Percentiles rank a stretch among this genome's conserved stretches.
These are phyloP conservation scores for Xylophagus ater DNA, from an alignment of 2,888 invertebrate species.

Conservation along the genomic window DNA sequence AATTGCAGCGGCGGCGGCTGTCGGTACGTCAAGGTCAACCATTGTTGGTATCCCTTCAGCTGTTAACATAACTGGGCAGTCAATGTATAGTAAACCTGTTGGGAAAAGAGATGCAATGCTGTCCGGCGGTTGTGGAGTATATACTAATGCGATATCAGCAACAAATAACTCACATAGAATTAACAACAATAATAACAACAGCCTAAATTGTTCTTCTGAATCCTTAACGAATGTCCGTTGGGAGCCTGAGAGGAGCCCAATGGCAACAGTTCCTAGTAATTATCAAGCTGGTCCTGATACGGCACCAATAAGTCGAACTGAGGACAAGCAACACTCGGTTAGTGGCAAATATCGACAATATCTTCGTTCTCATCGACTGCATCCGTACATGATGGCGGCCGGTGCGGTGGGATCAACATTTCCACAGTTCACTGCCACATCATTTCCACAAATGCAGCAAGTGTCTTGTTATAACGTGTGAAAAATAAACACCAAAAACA, in stretches of 20 bases:
- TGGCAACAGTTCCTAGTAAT: constrained; percentile 41
- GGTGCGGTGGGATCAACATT: constrained; percentile 39
- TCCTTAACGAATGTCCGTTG: constrained; percentile 21
- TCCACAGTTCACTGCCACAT: constrained; percentile 34
- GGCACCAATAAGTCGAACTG: constrained; percentile 15
- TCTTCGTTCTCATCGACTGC: constrained; percentile 46
- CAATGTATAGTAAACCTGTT: constrained; percentile 23
- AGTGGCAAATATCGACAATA: constrained; percentile 49
- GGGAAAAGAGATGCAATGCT: constrained; percentile 40
- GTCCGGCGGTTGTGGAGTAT: constrained; percentile 32
- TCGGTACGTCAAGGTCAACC: constrained; percentile 19
- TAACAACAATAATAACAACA: constrained; percentile 10
- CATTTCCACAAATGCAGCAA: constrained; percentile 46
- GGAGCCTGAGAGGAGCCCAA: constrained; percentile 36
- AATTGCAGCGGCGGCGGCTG: constrained; percentile 30
- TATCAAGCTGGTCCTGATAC: constrained; percentile 41
- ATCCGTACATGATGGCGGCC: constrained; percentile 45
- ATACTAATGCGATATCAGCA: constrained; percentile 24
- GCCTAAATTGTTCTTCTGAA: too few species aligned
- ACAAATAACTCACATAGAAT: constrained; percentile 20
- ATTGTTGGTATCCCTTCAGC: constrained; percentile 15
- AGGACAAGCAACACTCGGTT: constrained; percentile 25
- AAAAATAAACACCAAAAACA: constrained; percentile 20
- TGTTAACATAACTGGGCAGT: constrained; percentile 14
- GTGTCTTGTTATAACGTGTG: constrained; percentile 51